Base-by-base conservation (phyloP, 2,888 invertebrate species). In the Papilio demoleus region DNA sequence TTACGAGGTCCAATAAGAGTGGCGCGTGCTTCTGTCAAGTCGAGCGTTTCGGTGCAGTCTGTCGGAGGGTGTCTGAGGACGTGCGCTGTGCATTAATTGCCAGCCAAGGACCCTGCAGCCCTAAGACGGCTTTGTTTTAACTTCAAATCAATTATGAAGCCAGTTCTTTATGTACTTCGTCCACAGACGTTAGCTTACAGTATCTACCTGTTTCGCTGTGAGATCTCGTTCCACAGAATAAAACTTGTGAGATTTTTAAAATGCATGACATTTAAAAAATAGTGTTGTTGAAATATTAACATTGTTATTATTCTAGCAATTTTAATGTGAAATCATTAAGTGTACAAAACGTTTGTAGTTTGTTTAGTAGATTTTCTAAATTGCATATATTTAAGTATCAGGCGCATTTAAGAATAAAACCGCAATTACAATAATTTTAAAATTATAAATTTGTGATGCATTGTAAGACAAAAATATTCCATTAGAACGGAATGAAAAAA, bases 41-140 rank as follows among this genome's bases (percentile, higher is more conserved):
- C 58, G 58, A 59, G 36, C 58, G 34, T 59, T 59, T 36, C 27
- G 53, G 53, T 53, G 53, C 27, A 53, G 58, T 36, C 58, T 59
- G 58, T 59, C 36, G 79, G 75, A 77, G 77, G 81, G 85, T 77
- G 87, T 86, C 86, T 86, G 82, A 86, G 85, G 79, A 79, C 78
- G 74, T 75, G 77, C 78, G 74, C 79, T 79, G 79, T 78, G 81
- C 81, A 78, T 84, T 88, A 86, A 88, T 88, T 88, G 87, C 84
- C 84, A 82, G 80, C 53, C 27, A 53, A 53, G 53, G 38, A 67
- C 65, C 19, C 47, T 56, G n/a, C 17, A 17, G 24, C 60, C 59
- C 38, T 65, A 53, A 27, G 53, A 38, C 50, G 27, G 38, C 38
- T 45, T 47, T 45, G 45, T 45, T 47, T 34, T 47, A 45, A 47